Evolutionary conservation across 2,113 vertebrate genomes (phyloP).

Genomic region (Phaethornis superciliosus): DNA sequence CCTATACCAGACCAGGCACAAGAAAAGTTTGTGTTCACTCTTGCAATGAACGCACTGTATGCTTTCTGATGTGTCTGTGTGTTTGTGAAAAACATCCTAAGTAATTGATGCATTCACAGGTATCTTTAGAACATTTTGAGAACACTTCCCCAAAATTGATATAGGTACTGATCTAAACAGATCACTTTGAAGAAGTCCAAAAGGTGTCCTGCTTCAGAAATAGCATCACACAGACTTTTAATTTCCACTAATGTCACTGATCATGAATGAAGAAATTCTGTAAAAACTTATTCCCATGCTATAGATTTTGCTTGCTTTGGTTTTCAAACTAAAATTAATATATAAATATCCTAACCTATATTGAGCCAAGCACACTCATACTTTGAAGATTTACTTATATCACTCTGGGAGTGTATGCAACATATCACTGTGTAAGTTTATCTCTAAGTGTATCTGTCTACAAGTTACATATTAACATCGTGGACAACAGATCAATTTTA

Average conservation of each 20-base stretch:
- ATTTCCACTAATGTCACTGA: neutral
- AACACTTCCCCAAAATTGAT: fast-evolving
- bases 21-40: neutral
- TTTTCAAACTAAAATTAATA: neutral
- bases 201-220: neutral
- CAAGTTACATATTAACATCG: neutral
- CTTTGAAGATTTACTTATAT: neutral
- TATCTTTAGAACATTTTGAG: neutral
- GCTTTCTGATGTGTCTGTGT: neutral
- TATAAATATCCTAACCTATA: neutral
- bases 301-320: neutral
- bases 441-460: neutral
- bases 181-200: neutral
- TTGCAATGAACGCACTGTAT: neutral
- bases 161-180: neutral
- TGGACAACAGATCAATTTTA: neutral
- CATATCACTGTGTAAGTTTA: neutral
- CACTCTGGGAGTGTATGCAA: neutral
- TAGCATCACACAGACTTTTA: neutral
- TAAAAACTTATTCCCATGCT: neutral
- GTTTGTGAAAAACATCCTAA: neutral
- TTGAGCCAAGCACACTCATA: neutral
- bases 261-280: neutral
- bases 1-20: neutral
- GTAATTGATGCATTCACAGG: neutral